phyloP scores from a whole-genome alignment of 1,140 invertebrate species.

The Scaptomyza hsui region DNA sequence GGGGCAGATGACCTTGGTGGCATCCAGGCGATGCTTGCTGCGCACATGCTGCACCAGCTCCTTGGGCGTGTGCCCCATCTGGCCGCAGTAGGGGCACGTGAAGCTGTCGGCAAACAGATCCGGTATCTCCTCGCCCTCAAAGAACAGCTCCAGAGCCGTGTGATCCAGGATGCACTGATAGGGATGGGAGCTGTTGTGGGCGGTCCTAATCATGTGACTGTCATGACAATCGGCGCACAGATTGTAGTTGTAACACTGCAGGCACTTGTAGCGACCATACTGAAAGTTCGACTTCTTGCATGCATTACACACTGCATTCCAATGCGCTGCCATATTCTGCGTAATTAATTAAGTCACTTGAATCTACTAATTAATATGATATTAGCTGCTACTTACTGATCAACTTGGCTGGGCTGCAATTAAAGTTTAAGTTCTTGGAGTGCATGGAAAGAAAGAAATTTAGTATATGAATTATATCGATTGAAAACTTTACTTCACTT shows the following conservation, averaged over 20 bases:
- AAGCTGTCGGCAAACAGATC: conserved; percentile 59
- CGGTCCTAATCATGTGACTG: conserved; percentile 1
- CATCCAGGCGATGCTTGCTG: conserved; percentile 11
- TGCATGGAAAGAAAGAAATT: too few relatives aligned
- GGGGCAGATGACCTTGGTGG: conserved; percentile 51
- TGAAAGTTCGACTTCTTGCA: conserved; percentile 27
- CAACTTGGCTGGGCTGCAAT: too few relatives aligned
- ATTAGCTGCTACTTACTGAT: too few relatives aligned
- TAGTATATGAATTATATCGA: too few relatives aligned
- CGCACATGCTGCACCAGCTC: conserved; percentile 45
- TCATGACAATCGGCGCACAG: conserved; percentile 46
- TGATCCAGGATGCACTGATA: conserved; percentile 60
- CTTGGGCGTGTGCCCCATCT: conserved; percentile 32
- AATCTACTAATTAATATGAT: too few relatives aligned
- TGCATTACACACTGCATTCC: conserved; percentile 53
- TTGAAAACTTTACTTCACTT: too few relatives aligned
- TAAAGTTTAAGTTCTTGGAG: too few relatives aligned
- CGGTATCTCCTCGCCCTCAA: conserved; percentile 50
- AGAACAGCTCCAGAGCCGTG: conserved; percentile 34
- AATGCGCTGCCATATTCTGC: conserved; percentile 32
- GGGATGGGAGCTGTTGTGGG: conserved; percentile 40
- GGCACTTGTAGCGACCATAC: conserved; percentile 60
- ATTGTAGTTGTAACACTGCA: conserved; percentile 56
- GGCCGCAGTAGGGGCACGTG: conserved; percentile 60
- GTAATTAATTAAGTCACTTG: too few relatives aligned